Percentiles rank a stretch among this genome's conserved stretches.
phyloP scores from a whole-genome alignment of 2,797 vertebrate species.

The Ptychobarbus kaznakovi region DNA sequence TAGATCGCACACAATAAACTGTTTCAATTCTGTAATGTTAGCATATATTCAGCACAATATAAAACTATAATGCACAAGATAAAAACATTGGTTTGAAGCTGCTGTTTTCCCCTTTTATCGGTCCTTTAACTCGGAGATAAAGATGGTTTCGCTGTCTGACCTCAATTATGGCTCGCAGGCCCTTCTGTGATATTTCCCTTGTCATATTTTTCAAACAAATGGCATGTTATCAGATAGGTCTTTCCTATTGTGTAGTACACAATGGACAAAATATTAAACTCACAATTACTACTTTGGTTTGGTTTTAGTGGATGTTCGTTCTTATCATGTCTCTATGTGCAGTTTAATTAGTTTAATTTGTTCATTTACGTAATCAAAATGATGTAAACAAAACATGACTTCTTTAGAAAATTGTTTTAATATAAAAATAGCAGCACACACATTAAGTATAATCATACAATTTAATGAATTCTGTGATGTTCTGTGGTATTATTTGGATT shows the following conservation, averaged over 20 bases:
- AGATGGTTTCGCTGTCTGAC: neutral
- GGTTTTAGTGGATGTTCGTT: neutral
- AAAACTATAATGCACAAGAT: neutral
- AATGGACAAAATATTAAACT: neutral
- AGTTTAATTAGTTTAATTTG: neutral
- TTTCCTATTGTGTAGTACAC: neutral
- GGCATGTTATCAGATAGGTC: neutral
- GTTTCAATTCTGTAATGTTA: neutral
- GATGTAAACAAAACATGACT: neutral
- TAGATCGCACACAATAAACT: neutral
- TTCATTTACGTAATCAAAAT: neutral
- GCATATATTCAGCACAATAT: neutral
- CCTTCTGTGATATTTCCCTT: neutral
- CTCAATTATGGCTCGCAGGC: neutral
- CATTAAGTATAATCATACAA: neutral
- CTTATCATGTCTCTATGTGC: neutral
- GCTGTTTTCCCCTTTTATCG: neutral
- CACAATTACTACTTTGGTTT: neutral
- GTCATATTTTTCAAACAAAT: neutral
- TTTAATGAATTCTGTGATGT: neutral
- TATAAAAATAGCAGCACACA: neutral
- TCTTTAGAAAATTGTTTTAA: neutral
- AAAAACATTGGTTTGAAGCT: neutral
- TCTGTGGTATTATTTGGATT: neutral
- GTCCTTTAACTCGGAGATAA: conserved; percentile 2